Percentiles rank a stretch among this genome's conserved stretches.
Conservation (phyloP, 2,888 invertebrate species). For the Orthosia gothica region DNA sequence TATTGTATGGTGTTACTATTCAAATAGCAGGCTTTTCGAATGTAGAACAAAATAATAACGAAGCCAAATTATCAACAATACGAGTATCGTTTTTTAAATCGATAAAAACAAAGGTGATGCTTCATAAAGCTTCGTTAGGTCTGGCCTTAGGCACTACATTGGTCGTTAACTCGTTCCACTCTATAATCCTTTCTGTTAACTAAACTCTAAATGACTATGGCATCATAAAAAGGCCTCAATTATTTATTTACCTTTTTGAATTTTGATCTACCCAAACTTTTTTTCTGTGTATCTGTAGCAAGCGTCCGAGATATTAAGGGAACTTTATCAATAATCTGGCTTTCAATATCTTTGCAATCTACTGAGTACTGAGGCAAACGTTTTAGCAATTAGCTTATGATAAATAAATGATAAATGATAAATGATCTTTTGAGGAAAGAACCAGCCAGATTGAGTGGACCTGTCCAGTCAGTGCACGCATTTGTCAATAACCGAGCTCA, state of each 20-base stretch:
- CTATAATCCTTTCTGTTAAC: slow-evolving; percentile 33
- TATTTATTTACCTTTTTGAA: slow-evolving; percentile 20
- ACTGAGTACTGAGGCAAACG: no score
- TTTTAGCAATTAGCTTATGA: no score
- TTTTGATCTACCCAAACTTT: neutral
- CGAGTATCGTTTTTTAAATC: slow-evolving; percentile 32
- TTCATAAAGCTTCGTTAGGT: slow-evolving; percentile 58
- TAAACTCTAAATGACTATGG: slow-evolving; percentile 6
- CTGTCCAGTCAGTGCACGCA: no score
- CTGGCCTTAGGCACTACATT: slow-evolving; percentile 54
- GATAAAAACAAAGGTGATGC: slow-evolving; percentile 55
- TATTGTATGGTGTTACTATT: neutral
- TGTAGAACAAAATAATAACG: slow-evolving; percentile 36
- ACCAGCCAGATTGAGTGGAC: no score
- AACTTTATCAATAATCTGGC: neutral
- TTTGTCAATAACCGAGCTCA: no score
- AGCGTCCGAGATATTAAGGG: no score
- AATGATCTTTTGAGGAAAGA: no score
- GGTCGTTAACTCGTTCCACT: slow-evolving; percentile 50
- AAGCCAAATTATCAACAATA: slow-evolving; percentile 24
- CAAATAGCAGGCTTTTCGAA: slow-evolving; percentile 1
- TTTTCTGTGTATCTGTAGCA: neutral
- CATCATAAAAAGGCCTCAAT: slow-evolving; percentile 10
- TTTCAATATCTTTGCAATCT: no score
- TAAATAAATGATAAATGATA: no score